Evolutionary conservation across 2,113 vertebrate genomes (phyloP), one percentile per base, ranked within the genome.

Genomic region (Serinus canaria): DNA sequence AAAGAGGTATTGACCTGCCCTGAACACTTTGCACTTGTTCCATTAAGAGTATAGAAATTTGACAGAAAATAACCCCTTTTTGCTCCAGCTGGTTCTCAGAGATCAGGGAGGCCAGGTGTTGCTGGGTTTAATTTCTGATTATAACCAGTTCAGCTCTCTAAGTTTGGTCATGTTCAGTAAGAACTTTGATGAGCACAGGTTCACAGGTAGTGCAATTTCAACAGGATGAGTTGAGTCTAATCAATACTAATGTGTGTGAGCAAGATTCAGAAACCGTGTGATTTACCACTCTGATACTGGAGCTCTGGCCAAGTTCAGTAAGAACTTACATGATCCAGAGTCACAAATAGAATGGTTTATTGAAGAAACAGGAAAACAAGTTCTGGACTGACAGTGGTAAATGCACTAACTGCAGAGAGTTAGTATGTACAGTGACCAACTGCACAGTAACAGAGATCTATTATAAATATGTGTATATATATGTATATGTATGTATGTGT

Each of bases 341-440:
- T 35, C 62, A 62, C 55, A 68, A 68, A 62, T 27, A 53, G 28
- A 31, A 41, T 14, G 6, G 13, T 33, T 58, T 46, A 30, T 46
- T 44, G 44, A 89, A 52, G 33, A 37, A 74, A 59, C 15, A 59
- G 27, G 53, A 47, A 53, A 62, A 47, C 9, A 68, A 7, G 20
- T 35, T 53, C n/a, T 39, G 20, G 20, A 75, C 15, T 35, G 39
- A 52, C 28, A 21, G 9, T 46, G 62, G 24, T 53, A 68, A 60
- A 46, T 30, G 62, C 24, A 75, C 9, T n/a, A 53, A 68, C 30
- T 60, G 41, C 62, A 75, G n/a, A 28, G 18, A 46, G 39, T 53
- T 60, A 41, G 24, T 53, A 46, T n/a, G 68, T 30, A 33, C 10
- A 28, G 31, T 0, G 0, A 60, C 33, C 1, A 1, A 74, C 75